Conservation (phyloP, 2,113 vertebrate species). For the Centrocercus urophasianus region DNA sequence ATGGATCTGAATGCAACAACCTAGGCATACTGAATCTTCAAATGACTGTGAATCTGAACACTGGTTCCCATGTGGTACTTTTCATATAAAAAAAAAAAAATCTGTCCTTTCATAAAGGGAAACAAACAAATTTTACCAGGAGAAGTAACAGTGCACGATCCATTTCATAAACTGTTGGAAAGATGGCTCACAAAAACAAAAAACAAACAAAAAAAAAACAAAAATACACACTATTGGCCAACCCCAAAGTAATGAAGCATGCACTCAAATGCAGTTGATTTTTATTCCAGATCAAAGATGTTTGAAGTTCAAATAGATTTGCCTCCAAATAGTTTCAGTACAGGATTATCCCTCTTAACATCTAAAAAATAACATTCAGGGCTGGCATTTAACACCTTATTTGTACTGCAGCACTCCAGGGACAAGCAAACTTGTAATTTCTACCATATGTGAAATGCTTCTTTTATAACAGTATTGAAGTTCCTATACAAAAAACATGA, state of each 20-base stretch:
- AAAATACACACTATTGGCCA: background rate
- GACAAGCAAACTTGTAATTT: slow-evolving; percentile 59
- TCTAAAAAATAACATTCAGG: slow-evolving; percentile 65
- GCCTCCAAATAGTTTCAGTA: slow-evolving; percentile 67
- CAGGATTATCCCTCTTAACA: slow-evolving; percentile 56
- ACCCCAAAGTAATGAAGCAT: slow-evolving; percentile 53
- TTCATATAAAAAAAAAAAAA: slow-evolving; percentile 9
- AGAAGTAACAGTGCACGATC: slow-evolving; percentile 57
- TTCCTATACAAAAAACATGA: background rate
- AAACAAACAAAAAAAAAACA: background rate
- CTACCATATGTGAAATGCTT: slow-evolving; percentile 25
- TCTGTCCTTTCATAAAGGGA: slow-evolving; percentile 46
- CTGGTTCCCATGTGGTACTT: slow-evolving; percentile 51
- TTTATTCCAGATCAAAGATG: slow-evolving; percentile 69
- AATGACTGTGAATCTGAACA: slow-evolving; percentile 52
- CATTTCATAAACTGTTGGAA: slow-evolving; percentile 70
- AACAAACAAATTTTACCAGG: slow-evolving; percentile 19
- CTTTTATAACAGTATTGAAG: slow-evolving; percentile 28
- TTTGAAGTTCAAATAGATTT: slow-evolving; percentile 68
- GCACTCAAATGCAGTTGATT: slow-evolving; percentile 52
- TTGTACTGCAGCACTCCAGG: slow-evolving; percentile 61
- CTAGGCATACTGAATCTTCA: background rate
- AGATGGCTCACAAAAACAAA: background rate
- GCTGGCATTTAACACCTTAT: slow-evolving; percentile 63
- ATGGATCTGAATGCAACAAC: slow-evolving; percentile 45